phyloP scores from a whole-genome alignment of 2,888 invertebrate species.

The Meiosimyza platycephala region DNA sequence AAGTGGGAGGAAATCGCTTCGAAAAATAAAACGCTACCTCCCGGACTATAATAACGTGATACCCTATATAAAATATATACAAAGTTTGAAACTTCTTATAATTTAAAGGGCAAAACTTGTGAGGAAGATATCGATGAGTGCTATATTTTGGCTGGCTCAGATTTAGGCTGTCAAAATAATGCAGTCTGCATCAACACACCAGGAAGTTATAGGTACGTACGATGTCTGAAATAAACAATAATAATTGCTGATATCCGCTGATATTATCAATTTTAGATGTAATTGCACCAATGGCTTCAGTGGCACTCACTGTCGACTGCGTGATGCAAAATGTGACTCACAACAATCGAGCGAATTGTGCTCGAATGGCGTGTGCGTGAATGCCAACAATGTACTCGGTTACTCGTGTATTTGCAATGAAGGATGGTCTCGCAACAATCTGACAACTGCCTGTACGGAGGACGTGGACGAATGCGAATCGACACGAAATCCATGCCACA shows the following conservation, averaged over 20 bases:
- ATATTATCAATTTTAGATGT: slow-evolving; percentile 72
- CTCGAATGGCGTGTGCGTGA: slow-evolving; percentile 88
- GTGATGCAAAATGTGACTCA: slow-evolving; percentile 77
- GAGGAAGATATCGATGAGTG: slow-evolving; percentile 90
- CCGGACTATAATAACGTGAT: too few species aligned
- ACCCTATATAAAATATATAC: background rate
- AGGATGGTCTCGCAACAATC: slow-evolving; percentile 86
- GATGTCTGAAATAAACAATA: background rate
- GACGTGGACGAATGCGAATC: slow-evolving; percentile 90
- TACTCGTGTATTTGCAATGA: slow-evolving; percentile 84
- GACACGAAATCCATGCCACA: slow-evolving; percentile 78
- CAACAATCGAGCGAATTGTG: slow-evolving; percentile 81
- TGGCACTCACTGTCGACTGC: slow-evolving; percentile 85
- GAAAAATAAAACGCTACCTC: too few species aligned
- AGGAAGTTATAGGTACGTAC: slow-evolving; percentile 79
- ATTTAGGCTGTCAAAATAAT: slow-evolving; percentile 91
- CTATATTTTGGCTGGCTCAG: slow-evolving; percentile 79
- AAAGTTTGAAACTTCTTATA: background rate
- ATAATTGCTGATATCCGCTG: too few species aligned
- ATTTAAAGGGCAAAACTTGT: slow-evolving; percentile 75
- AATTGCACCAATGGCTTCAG: slow-evolving; percentile 80
- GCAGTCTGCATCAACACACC: slow-evolving; percentile 83
- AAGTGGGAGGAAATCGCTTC: too few species aligned
- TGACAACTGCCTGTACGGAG: slow-evolving; percentile 77
- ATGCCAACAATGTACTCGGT: slow-evolving; percentile 72